Percentiles rank a stretch among this genome's conserved stretches.
Evolutionary conservation across 2,113 vertebrate genomes (phyloP).

Genomic region (Columba janthina): DNA sequence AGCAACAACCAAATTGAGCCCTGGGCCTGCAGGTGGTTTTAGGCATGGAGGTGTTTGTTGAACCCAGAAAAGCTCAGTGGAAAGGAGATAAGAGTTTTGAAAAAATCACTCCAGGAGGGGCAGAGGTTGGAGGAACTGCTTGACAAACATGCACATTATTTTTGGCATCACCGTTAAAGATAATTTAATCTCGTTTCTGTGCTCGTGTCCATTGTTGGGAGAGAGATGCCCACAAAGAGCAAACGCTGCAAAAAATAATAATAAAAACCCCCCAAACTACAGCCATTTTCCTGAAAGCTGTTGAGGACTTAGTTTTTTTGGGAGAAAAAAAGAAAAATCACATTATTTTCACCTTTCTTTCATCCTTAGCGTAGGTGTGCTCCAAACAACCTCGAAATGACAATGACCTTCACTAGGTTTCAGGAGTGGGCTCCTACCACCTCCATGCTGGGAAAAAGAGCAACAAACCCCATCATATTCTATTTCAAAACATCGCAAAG

Average conservation of each 20-base stretch:
- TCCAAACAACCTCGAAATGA: not conserved
- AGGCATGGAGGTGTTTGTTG: not conserved
- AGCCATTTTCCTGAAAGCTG: not conserved
- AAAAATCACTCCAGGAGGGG: not conserved
- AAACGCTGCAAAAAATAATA: not conserved
- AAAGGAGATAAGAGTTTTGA: not conserved
- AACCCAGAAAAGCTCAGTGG: not conserved
- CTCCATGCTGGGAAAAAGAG: not conserved
- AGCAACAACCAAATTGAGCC: not conserved
- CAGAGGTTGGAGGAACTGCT: rapidly evolving
- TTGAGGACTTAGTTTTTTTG: not conserved
- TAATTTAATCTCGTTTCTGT: not conserved
- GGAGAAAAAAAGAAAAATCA: not conserved
- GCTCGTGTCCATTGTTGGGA: not conserved
- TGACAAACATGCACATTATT: not conserved
- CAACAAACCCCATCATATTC: not conserved
- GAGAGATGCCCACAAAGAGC: not conserved
- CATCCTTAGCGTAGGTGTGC: not conserved
- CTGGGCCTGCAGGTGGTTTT: not conserved
- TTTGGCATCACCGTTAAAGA: not conserved
- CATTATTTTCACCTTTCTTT: not conserved
- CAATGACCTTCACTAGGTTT: not conserved
- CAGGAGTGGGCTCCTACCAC: not conserved
- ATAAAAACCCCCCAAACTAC: not conserved
- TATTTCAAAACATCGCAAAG: slow-evolving; percentile 46